Base-by-base conservation (phyloP, 2,113 vertebrate species). In the Macrotus californicus region DNA sequence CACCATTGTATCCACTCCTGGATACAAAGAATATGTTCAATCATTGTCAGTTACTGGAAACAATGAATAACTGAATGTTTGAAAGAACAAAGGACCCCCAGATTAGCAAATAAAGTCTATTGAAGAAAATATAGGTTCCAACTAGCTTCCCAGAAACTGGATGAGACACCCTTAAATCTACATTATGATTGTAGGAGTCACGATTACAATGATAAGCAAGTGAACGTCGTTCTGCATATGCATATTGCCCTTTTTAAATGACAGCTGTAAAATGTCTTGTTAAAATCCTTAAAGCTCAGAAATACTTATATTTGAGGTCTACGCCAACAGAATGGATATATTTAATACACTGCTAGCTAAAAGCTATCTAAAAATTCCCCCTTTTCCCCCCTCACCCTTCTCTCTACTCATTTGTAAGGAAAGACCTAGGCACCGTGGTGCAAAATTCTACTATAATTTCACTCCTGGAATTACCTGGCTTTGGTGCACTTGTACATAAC, bases 311-410 rank as follows among this genome's bases (percentile, higher is more conserved):
- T 84, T 73, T 88, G 85, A 91, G 50, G 8, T 43, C 73, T 92
- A 48, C 29, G 91, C 52, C 91, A 91, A 91, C 15, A 52, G 61
- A 77, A 91, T 77, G 70, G 70, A 29, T 77, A 73, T 56, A 90
- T 95, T 94, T 92, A 85, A 91, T 82, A 72, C 59, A 64, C 36
- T 66, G 54, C 67, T 90, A 75, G 95, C 77, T 94, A 87, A 73
- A 86, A 73, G 12, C 72, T 69, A 64, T 83, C 48, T 39, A 34
- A 59, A 61, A 54, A 11, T 41, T 77, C 59, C 64, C 43, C 66
- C 56, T 52, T 13, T 59, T 41, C 61, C 59, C 26, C 26, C 26
- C 19, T 56, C 52, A 14, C 29, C 39, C 6, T 86, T 80, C 85
- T 92, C 22, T 86, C 41, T 91, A 2, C 31, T 34, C 21, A 5